Base-by-base conservation (phyloP, 2,113 vertebrate genomes). In the Sinocyclocheilus anophthalmus region DNA sequence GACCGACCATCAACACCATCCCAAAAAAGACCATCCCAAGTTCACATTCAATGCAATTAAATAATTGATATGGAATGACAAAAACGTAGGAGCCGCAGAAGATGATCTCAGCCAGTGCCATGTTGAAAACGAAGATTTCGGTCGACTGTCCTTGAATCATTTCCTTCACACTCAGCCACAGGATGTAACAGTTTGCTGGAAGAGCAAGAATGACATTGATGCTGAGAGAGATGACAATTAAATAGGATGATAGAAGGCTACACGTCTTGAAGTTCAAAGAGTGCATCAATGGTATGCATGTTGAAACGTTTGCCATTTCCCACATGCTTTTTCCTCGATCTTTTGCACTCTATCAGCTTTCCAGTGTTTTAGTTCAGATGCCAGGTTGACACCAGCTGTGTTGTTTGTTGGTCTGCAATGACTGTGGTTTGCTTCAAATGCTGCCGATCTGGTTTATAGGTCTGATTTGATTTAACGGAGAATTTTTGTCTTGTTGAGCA, bases 111-210 rank as follows among this genome's bases (percentile, higher is more conserved):
- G 24, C 61, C 10, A 82, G 80, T 11, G 80, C 80, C 1, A 16
- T 50, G 80, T 50, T 48, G 42, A 82, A 82, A 12, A 82, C 0
- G 3, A 82, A 82, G 80, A 30, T 82, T 20, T 82, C 24, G 1
- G 80, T 67, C 2, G 45, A 48, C 45, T 48, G 11, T 48, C 45
- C 45, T 48, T 48, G 45, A 48, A 48, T 48, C 11, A 82, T 82
- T 63, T 82, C 24, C n/a, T 69, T 69, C 61, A 69, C 5, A 24
- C 63, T 82, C 39, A 82, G 80, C 63, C 80, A 69, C 63, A 82
- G 39, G 22, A 81, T 9, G 3, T 45, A 65, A 4, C 11, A n/a
- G 78, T 81, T 81, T 4, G 78, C 7, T n/a, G 78, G 80, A 33
- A 82, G 42, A 30, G 42, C n/a, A 16, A 82, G 9, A 18, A 53